Evolutionary conservation across 2,797 vertebrate genomes (phyloP), one percentile per base, ranked within the genome.

Genomic region (Characodon lateralis): DNA sequence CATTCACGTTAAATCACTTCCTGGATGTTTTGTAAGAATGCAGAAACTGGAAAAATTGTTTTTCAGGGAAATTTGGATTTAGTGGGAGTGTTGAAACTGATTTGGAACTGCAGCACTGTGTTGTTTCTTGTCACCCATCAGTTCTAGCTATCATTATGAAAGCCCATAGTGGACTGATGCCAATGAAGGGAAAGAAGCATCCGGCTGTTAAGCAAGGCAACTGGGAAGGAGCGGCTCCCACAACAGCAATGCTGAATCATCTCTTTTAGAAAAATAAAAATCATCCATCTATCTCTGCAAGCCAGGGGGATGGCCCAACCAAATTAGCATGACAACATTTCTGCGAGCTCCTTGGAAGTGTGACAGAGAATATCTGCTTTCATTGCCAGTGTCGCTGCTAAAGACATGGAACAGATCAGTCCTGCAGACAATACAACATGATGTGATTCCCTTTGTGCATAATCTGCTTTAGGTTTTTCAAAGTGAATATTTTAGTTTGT

Each of bases 361-460:
- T 89, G 90, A 92, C 90, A 90, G 83, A 86, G 89, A 85, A 90
- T 88, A 89, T 87, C 92, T 71, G 84, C 86, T 90, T 80, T 72
- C 84, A 65, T 73, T 87, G 87, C 80, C 88, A 86, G 70, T 76
- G 85, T 80, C 85, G 74, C 78, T 73, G 85, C 88, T 83, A 85
- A 86, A 91, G 83, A 91, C 88, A 85, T n/a, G 78, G 87, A 85
- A 79, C 78, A 83, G 85, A 91, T 91, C 80, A 80, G 83, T 83
- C 74, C 81, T 73, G 77, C 86, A 85, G 87, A 91, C 88, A 89
- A 85, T 77, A 51, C 83, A 65, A 77, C 35, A 76, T 65, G 89
- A 80, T 79, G 85, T 85, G 91, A 91, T 90, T 92, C 85, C 80
- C 78, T 91, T 85, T 84, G 74, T 89, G 83, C 81, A 78, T 92